A percentile compares a stretch with the other conserved stretches of the same genome.
Evolutionary conservation across 2,888 invertebrate species (phyloP).

Genomic region (Mythimna lalbum): DNA sequence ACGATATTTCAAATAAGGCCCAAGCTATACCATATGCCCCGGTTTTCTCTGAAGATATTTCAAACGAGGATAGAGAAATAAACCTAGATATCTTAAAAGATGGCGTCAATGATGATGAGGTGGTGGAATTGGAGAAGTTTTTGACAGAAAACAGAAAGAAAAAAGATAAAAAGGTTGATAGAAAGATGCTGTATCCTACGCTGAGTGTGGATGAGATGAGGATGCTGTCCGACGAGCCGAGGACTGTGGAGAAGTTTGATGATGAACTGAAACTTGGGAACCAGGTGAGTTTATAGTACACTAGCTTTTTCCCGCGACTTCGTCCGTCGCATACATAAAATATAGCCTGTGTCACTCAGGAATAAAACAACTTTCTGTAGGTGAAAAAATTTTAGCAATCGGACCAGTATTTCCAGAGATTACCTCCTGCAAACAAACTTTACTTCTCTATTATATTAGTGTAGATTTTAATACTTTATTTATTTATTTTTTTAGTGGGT

Average conservation of each 20-base stretch:
- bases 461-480: too few species aligned
- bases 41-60: background rate
- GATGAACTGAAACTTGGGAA: slow-evolving; percentile 81
- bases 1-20: background rate
- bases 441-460: too few species aligned
- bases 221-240: slow-evolving; percentile 81
- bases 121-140: slow-evolving; percentile 66
- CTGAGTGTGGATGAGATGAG: slow-evolving; percentile 78
- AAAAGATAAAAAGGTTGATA: slow-evolving; percentile 45
- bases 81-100: slow-evolving; percentile 67
- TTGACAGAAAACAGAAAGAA: slow-evolving; percentile 55
- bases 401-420: too few species aligned
- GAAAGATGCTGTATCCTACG: slow-evolving; percentile 63
- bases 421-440: too few species aligned
- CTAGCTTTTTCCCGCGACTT: too few species aligned
- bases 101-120: slow-evolving; percentile 53
- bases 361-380: too few species aligned
- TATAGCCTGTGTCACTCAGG: too few species aligned
- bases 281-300: slow-evolving; percentile 77
- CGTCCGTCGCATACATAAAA: too few species aligned
- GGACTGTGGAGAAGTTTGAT: slow-evolving; percentile 70
- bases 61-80: slow-evolving; percentile 48
- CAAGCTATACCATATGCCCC: slow-evolving; percentile 53
- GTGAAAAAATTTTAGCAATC: too few species aligned
- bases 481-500: too few species aligned